Percentiles rank a stretch among this genome's conserved stretches.
Conservation (phyloP, 1,140 invertebrate genomes). For the Zaprionus kolodkinae region DNA sequence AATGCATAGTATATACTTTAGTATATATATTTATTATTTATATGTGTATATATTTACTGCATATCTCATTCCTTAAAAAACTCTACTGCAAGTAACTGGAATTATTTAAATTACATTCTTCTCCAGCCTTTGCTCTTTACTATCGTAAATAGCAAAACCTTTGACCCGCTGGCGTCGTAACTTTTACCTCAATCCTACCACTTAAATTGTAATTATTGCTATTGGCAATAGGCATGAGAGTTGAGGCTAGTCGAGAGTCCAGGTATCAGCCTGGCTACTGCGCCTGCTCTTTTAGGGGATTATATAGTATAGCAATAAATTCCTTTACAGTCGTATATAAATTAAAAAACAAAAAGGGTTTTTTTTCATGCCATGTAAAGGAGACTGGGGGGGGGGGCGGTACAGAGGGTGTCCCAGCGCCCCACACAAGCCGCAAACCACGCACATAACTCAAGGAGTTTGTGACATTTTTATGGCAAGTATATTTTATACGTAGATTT, state of each 20-base stretch:
- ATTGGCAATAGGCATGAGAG: conserved; percentile 1
- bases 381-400: conserved; percentile 14
- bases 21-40: no score
- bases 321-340: conserved; percentile 61
- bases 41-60: no score
- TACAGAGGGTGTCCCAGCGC: no score
- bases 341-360: conserved; percentile 81
- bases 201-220: conserved; percentile 32
- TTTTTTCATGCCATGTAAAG: conserved; percentile 8
- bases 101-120: conserved; percentile 1
- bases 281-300: conserved; percentile 48
- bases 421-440: conserved; percentile 67
- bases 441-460: conserved; percentile 79
- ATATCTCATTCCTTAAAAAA: no score
- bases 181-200: conserved; percentile 15
- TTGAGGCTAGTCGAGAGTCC: neutral
- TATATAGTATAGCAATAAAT: conserved; percentile 80
- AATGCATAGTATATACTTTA: no score
- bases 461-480: conserved; percentile 81
- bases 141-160: neutral
- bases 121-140: neutral
- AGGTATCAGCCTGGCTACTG: conserved; percentile 16
- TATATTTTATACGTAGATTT: conserved; percentile 72
- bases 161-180: neutral
- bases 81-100: neutral